Conservation (phyloP, 2,888 invertebrate genomes). For the Watsonalla binaria region DNA sequence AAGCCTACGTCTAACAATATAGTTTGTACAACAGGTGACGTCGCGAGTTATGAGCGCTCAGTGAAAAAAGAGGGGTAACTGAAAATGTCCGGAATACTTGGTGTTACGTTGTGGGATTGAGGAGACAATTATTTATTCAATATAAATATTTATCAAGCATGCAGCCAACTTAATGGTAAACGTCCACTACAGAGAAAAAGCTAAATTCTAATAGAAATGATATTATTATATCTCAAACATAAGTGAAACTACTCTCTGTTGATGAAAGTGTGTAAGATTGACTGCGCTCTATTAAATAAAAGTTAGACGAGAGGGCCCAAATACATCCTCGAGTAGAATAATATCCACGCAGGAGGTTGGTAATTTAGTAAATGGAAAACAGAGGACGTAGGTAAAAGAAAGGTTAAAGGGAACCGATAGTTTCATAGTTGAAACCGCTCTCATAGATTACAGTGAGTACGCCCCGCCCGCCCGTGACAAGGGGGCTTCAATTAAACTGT, state of each 20-base stretch:
- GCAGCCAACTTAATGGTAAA: too few species aligned
- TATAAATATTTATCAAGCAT: too few species aligned
- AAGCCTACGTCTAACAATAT: too few species aligned
- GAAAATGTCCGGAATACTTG: too few species aligned
- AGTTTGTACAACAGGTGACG: too few species aligned
- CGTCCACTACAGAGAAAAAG: too few species aligned
- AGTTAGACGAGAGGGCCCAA: not conserved
- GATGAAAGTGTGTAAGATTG: not conserved
- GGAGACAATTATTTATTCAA: too few species aligned
- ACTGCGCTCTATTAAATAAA: not conserved
- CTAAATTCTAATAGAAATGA: too few species aligned
- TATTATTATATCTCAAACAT: too few species aligned
- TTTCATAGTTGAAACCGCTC: conserved; percentile 32
- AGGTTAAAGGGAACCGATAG: conserved; percentile 21
- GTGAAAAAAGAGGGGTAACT: too few species aligned
- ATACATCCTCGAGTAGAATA: conserved; percentile 34
- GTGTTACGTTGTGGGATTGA: too few species aligned
- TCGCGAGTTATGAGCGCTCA: too few species aligned
- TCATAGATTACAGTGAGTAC: conserved; percentile 21
- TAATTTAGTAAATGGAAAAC: conserved; percentile 51
- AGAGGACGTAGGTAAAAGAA: conserved; percentile 13
- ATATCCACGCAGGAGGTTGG: conserved; percentile 33
- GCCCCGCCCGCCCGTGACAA: conserved; percentile 41
- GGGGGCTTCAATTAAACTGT: conserved; percentile 69
- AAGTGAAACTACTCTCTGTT: not conserved